phyloP scores from a whole-genome alignment of 1,140 invertebrate species.

The Dolichoris vasculosae region DNA sequence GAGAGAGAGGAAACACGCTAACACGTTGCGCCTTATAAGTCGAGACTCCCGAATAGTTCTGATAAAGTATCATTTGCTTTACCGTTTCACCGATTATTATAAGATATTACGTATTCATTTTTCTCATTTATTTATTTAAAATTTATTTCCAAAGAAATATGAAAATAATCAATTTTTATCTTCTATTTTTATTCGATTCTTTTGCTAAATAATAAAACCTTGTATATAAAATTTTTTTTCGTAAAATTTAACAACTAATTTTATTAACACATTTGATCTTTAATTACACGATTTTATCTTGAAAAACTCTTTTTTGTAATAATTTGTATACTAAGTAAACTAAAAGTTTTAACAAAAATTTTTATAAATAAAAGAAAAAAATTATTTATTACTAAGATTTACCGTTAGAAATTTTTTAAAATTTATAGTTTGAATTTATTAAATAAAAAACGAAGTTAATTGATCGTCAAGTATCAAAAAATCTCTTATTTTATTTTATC shows the following conservation, averaged over 20 bases:
- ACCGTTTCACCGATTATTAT: slow-evolving; percentile 3
- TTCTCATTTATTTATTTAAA: slow-evolving; percentile 7
- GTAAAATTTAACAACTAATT: no score
- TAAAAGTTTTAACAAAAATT: neutral
- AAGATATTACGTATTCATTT: slow-evolving; percentile 1
- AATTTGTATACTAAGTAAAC: neutral
- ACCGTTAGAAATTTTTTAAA: neutral
- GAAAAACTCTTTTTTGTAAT: neutral
- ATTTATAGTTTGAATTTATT: neutral
- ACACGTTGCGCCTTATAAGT: neutral
- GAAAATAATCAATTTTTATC: neutral
- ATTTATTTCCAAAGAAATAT: neutral
- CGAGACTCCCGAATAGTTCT: slow-evolving; percentile 30
- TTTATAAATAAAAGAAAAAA: neutral
- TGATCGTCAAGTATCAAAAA: neutral
- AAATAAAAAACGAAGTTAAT: neutral
- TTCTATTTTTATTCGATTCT: neutral
- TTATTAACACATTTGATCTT: no score
- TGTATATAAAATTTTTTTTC: neutral
- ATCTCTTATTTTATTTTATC: neutral
- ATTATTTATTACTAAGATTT: no score
- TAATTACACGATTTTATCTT: neutral
- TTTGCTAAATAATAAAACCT: neutral
- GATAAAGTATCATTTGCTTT: slow-evolving; percentile 29
- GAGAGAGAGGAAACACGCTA: neutral